Evolutionary conservation across 2,797 vertebrate genomes (phyloP).

Genomic region (Xiphorhynchus erythropygius): DNA sequence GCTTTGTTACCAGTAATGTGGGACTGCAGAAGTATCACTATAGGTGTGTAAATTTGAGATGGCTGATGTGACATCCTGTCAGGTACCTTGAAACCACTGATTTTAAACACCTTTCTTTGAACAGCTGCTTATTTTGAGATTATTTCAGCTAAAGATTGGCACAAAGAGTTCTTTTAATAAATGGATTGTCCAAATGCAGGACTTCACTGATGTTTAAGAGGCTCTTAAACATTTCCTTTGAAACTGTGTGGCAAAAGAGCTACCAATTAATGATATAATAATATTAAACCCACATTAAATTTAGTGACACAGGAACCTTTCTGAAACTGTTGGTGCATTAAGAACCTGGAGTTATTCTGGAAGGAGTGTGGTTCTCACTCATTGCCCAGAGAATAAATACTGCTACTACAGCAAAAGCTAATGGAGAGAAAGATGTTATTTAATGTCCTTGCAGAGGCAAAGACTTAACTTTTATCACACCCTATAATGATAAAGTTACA

Average conservation of each 20-base stretch:
- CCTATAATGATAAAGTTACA: conserved; percentile 44
- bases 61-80: neutral
- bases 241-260: neutral
- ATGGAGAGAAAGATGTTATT: conserved; percentile 40
- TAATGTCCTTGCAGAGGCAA: conserved; percentile 67
- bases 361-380: conserved; percentile 59
- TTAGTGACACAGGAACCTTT: neutral
- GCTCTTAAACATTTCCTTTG: neutral
- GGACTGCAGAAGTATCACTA: neutral
- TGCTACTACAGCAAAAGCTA: conserved; percentile 61
- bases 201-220: neutral
- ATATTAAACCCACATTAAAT: neutral
- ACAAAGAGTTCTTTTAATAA: neutral
- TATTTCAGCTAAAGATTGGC: neutral
- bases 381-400: conserved; percentile 53
- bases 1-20: neutral
- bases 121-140: neutral
- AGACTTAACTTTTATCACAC: conserved; percentile 57
- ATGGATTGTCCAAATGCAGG: neutral
- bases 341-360: conserved; percentile 46
- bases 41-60: neutral
- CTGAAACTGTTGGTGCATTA: conserved; percentile 27
- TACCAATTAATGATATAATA: neutral
- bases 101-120: neutral
- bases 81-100: neutral